phyloP scores from a whole-genome alignment of 2,797 vertebrate species.

The Antrozous pallidus region DNA sequence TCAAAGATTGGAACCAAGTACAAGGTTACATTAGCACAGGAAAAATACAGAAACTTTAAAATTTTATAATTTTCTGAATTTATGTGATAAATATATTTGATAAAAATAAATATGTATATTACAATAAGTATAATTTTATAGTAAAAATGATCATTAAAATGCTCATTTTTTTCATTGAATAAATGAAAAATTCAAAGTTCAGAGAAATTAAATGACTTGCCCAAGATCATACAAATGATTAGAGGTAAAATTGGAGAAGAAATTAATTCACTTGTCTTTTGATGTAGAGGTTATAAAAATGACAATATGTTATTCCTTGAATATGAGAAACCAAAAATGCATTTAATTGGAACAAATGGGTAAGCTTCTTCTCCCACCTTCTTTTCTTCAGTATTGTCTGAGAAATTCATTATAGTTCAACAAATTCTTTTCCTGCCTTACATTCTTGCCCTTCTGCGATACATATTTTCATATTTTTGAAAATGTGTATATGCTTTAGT shows the following conservation, averaged over 20 bases:
- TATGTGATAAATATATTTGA: neutral
- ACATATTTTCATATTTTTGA: neutral
- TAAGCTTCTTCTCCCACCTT: neutral
- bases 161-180: neutral
- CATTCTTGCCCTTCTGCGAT: neutral
- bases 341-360: neutral
- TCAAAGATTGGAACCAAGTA: neutral
- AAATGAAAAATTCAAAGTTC: conserved; percentile 3
- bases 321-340: conserved; percentile 13
- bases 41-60: neutral
- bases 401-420: neutral
- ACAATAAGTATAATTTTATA: neutral
- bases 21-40: neutral
- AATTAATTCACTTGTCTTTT: neutral
- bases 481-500: no score
- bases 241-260: neutral
- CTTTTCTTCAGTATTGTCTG: neutral
- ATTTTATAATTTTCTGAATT: neutral
- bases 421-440: neutral
- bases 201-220: conserved; percentile 18
- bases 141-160: neutral
- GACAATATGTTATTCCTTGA: neutral
- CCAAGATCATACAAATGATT: neutral
- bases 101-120: neutral
- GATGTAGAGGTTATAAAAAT: neutral